A percentile compares a stretch with the other conserved stretches of the same genome.
Evolutionary conservation across 1,140 invertebrate genomes (phyloP).

Genomic region (Bradysia coprophila): DNA sequence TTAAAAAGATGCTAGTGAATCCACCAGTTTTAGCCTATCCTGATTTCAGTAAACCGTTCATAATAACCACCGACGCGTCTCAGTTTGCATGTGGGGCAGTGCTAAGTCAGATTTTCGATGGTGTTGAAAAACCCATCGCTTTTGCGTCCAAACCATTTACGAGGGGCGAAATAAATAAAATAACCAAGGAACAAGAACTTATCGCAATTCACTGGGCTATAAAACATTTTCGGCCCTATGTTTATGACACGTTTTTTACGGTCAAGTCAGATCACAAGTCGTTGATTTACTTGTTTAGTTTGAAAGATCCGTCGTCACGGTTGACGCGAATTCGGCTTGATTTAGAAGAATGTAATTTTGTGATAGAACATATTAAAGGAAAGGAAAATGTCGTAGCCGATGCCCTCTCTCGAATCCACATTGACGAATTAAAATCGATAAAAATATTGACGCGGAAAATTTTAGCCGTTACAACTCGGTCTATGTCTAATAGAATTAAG

Average conservation of each 20-base stretch:
- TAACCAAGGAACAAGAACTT: slow-evolving; percentile 15
- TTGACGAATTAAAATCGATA: too few species aligned
- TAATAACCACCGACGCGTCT: slow-evolving; percentile 17
- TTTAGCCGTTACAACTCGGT: too few species aligned
- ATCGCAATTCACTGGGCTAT: slow-evolving; percentile 22
- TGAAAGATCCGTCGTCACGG: slow-evolving; percentile 20
- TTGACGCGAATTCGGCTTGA: slow-evolving; percentile 10
- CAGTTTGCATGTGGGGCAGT: slow-evolving; percentile 18
- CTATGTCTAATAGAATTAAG: too few species aligned
- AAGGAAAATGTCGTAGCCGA: slow-evolving; percentile 10
- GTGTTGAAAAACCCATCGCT: slow-evolving; percentile 12
- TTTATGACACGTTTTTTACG: slow-evolving; percentile 16
- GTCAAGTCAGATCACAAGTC: slow-evolving; percentile 20
- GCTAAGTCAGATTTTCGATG: slow-evolving; percentile 11
- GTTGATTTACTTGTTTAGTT: slow-evolving; percentile 14
- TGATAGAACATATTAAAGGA: slow-evolving; percentile 9
- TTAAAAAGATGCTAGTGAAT: slow-evolving; percentile 8
- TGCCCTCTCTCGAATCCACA: too few species aligned
- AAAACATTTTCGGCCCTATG: slow-evolving; percentile 21
- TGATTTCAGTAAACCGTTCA: slow-evolving; percentile 16
- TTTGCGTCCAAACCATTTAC: slow-evolving; percentile 13
- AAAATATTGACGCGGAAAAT: too few species aligned
- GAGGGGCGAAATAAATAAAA: slow-evolving; percentile 11
- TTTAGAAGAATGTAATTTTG: slow-evolving; percentile 15
- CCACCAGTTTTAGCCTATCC: slow-evolving; percentile 15